Conservation (phyloP, 2,113 vertebrate genomes). For the Pseudorhombus dupliciocellatus region DNA sequence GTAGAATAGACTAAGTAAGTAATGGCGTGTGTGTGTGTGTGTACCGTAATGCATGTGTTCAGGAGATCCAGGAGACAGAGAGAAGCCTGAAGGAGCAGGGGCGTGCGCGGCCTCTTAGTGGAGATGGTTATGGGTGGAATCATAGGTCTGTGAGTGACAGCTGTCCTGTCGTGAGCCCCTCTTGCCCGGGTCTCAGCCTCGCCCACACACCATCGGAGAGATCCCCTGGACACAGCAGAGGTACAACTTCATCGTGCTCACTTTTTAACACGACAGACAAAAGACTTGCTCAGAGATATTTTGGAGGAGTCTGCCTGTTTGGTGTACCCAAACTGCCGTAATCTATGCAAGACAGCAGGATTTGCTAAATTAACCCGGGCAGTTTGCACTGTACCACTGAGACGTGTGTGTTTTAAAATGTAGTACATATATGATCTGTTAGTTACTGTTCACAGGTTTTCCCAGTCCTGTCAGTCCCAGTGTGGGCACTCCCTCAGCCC, state of each 20-base stretch:
- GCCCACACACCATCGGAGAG: conserved; percentile 66
- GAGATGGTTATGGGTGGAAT: conserved; percentile 73
- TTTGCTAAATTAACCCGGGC: no score
- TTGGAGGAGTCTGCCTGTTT: no score
- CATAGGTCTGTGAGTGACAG: conserved; percentile 76
- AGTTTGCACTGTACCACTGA: not conserved
- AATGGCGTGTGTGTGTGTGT: not conserved
- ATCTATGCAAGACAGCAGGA: not conserved
- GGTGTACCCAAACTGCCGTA: no score
- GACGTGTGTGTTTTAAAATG: not conserved
- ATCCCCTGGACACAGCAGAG: conserved; percentile 73
- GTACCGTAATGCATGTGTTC: conserved; percentile 16
- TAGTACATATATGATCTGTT: not conserved
- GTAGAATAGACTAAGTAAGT: no score
- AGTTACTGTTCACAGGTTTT: conserved; percentile 56
- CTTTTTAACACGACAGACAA: no score
- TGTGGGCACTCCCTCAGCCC: conserved; percentile 73
- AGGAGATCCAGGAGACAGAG: conserved; percentile 90
- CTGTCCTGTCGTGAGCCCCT: conserved; percentile 75
- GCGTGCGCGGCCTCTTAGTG: conserved; percentile 45
- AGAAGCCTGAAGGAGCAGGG: conserved; percentile 82
- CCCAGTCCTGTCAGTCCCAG: conserved; percentile 75
- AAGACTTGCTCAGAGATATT: no score
- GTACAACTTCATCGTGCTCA: conserved; percentile 10
- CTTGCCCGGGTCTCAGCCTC: conserved; percentile 77